Evolutionary conservation across 2,797 vertebrate genomes (phyloP).

Genomic region (Gallinago stenura): DNA sequence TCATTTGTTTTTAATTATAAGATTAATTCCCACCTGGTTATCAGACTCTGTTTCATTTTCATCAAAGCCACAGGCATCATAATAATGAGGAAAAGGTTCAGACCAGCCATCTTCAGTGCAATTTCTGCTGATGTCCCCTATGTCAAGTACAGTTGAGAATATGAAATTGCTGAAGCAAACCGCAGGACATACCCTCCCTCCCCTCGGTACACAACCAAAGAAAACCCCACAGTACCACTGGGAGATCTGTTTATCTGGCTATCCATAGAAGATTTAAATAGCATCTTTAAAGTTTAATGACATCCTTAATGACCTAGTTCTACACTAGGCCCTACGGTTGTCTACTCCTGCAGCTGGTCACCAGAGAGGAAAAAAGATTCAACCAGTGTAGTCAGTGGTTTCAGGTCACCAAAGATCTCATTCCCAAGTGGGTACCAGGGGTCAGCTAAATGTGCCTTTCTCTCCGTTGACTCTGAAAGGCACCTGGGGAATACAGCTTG

Average conservation of each 20-base stretch:
- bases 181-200: not conserved
- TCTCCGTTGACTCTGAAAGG: not conserved
- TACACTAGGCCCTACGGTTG: not conserved
- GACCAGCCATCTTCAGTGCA: conserved; percentile 95
- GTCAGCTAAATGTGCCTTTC: not conserved
- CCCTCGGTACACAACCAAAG: not conserved
- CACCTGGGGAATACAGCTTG: fast-evolving
- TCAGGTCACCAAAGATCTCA: not conserved
- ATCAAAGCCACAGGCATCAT: conserved; percentile 88
- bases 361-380: not conserved
- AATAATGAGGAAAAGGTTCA: conserved; percentile 92
- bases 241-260: not conserved
- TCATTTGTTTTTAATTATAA: not conserved
- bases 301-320: not conserved
- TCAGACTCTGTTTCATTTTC: conserved; percentile 84
- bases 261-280: not conserved
- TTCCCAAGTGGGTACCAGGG: not conserved
- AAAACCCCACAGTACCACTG: not conserved
- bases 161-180: not conserved
- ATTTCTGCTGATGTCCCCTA: conserved; percentile 90
- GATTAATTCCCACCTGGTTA: conserved; percentile 76
- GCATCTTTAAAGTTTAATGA: not conserved
- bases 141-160: conserved; percentile 47
- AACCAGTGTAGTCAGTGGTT: not conserved
- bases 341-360: not conserved